Evolutionary conservation across 2,797 vertebrate species (phyloP), one percentile per base, ranked within the genome.

Genomic region (Chaenodraco wilsoni): DNA sequence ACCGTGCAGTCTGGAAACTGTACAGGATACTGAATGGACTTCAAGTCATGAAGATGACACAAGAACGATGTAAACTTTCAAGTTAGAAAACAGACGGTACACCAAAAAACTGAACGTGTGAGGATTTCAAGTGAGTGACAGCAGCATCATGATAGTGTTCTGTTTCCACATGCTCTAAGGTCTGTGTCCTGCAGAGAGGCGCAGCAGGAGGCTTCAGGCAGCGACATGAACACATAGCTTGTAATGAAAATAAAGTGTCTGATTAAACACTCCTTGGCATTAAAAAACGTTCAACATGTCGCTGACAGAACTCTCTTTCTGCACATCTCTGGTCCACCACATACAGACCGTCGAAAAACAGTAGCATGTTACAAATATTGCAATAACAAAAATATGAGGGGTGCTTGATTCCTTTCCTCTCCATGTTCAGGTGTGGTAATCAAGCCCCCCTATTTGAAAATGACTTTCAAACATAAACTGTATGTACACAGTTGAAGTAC

Each of bases 131-230:
- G 85, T 84, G 90, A 89, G 80, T 59, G 84, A 88, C 88, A 88
- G 90, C 91, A 88, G 89, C 90, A 81, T 91, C 75, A 83, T 89
- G 86, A 82, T 67, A 66, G 79, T 76, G 84, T 78, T 79, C 86
- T 89, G 86, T 91, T 91, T 90, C 67, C 74, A 85, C 92, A 92
- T 93, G 92, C 92, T 88, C 85, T 85, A 81, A 62, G 85, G 84
- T 85, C 85, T 71, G 86, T 46, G 56, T 64, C 83, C 62, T 57
- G 17, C 78, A 74, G 82, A 88, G 83, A 85, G 78, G 8, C 2
- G 61, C 0, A 55, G 66, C 19, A 13, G 9, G 54, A 78, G 71
- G 81, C 72, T n/a, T 76, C 56, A 0, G 77, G 1, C 71, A 12
- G 19, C 0, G 40, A 65, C 73, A 58, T 4, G 0, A 62, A 59